A percentile compares a stretch with the other conserved stretches of the same genome.
phyloP scores from a whole-genome alignment of 2,888 invertebrate species.

The Drosophila subsilvestris region DNA sequence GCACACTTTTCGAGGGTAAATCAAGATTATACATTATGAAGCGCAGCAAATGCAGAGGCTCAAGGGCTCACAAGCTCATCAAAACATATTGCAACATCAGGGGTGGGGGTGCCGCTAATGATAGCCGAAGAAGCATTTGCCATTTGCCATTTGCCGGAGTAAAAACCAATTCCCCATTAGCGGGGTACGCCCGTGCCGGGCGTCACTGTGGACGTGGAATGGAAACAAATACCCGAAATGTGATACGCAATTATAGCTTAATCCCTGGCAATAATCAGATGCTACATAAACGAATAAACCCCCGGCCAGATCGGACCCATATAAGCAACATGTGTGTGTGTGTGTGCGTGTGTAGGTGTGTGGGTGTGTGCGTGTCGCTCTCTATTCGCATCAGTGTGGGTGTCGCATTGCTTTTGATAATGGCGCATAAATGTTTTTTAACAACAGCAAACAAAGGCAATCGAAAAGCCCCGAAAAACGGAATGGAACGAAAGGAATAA shows the following conservation, averaged over 20 bases:
- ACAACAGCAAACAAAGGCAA: constrained; percentile 73
- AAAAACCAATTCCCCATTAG: constrained; percentile 21
- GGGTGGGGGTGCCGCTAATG: constrained; percentile 26
- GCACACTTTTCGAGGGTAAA: constrained; percentile 16
- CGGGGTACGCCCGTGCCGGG: not conserved
- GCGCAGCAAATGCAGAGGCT: constrained; percentile 40
- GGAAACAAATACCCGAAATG: constrained; percentile 69
- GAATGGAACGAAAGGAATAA: constrained; percentile 44
- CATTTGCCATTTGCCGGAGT: constrained; percentile 7
- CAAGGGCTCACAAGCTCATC: constrained; percentile 55
- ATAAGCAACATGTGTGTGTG: constrained; percentile 56
- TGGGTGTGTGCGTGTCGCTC: not conserved
- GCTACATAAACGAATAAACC: constrained; percentile 48
- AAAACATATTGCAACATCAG: constrained; percentile 43
- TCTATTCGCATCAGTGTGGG: constrained; percentile 25
- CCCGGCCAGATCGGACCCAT: constrained; percentile 1
- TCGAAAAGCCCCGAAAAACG: constrained; percentile 53
- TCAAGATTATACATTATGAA: constrained; percentile 36
- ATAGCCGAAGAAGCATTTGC: constrained; percentile 15
- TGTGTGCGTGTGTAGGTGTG: constrained; percentile 10
- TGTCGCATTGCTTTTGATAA: constrained; percentile 72
- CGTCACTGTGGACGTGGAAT: constrained; percentile 43
- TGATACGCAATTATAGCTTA: constrained; percentile 76
- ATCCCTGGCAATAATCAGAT: constrained; percentile 73
- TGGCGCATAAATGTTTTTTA: constrained; percentile 78